phyloP scores from a whole-genome alignment of 2,888 invertebrate species.

The Hyalella azteca region DNA sequence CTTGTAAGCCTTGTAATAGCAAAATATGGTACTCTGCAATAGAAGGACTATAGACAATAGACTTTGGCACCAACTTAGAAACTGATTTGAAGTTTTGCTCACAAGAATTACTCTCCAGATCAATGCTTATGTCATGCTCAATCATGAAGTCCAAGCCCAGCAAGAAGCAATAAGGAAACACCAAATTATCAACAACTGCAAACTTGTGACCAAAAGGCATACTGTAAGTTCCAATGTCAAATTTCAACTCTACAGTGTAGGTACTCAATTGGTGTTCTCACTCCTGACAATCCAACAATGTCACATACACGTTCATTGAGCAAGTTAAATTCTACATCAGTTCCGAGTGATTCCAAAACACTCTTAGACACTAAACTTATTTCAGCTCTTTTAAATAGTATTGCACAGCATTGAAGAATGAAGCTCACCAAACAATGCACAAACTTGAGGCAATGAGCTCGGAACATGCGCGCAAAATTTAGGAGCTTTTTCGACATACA shows the following conservation, averaged over 20 bases:
- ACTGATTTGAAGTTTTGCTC: not conserved
- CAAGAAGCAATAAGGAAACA: not conserved
- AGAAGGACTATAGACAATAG: no score
- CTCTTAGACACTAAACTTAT: not conserved
- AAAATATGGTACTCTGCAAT: not conserved
- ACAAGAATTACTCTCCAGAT: not conserved
- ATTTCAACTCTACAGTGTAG: not conserved
- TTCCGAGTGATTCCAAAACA: not conserved
- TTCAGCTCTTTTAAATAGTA: not conserved
- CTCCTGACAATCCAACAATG: not conserved
- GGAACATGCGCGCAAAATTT: not conserved
- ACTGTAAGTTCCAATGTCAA: not conserved
- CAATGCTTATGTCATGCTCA: not conserved
- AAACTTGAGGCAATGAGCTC: not conserved
- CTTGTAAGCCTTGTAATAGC: not conserved
- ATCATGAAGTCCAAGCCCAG: not conserved
- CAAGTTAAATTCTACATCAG: not conserved
- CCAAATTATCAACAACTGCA: not conserved
- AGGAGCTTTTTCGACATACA: not conserved
- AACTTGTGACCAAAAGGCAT: not conserved
- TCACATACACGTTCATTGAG: not conserved
- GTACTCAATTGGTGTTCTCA: not conserved
- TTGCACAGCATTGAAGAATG: not conserved
- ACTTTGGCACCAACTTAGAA: no score
- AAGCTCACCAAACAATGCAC: not conserved